Percentiles rank a stretch among this genome's conserved stretches.
Conservation (phyloP, 2,888 invertebrate genomes). For the Cerastis rubricosa region DNA sequence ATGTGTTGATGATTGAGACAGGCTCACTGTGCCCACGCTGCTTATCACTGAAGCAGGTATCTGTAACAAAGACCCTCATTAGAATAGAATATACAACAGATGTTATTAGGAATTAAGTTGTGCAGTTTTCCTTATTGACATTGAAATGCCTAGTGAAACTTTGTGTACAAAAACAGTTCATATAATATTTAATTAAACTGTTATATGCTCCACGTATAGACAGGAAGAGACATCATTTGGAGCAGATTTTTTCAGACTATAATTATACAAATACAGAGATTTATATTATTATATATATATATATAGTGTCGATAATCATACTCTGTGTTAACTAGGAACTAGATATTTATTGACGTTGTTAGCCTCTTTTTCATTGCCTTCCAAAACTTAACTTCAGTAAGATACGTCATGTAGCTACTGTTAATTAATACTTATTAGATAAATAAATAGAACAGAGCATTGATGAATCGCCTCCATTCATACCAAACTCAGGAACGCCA, state of each 20-base stretch:
- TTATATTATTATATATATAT: too few species aligned
- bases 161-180: conserved; percentile 9
- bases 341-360: neutral
- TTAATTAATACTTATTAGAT: conserved; percentile 13
- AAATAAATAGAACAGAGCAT: conserved; percentile 33
- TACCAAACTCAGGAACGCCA: conserved; percentile 46
- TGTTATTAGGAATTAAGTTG: neutral
- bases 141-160: conserved; percentile 27
- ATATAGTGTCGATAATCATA: neutral
- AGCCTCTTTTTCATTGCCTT: neutral
- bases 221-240: conserved; percentile 31
- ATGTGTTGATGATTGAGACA: conserved; percentile 85
- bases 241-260: too few species aligned
- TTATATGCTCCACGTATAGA: conserved; percentile 28
- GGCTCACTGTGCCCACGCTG: conserved; percentile 90
- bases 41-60: conserved; percentile 91
- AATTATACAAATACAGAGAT: neutral
- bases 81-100: conserved; percentile 4
- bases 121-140: conserved; percentile 52
- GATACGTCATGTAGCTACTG: neutral
- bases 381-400: neutral
- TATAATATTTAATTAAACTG: conserved; percentile 1
- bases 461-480: conserved; percentile 55
- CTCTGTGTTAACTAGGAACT: neutral
- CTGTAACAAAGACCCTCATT: conserved; percentile 74